A percentile compares a stretch with the other conserved stretches of the same genome.
Conservation (phyloP, 2,888 invertebrate genomes). For the Eristalis arbustorum region DNA sequence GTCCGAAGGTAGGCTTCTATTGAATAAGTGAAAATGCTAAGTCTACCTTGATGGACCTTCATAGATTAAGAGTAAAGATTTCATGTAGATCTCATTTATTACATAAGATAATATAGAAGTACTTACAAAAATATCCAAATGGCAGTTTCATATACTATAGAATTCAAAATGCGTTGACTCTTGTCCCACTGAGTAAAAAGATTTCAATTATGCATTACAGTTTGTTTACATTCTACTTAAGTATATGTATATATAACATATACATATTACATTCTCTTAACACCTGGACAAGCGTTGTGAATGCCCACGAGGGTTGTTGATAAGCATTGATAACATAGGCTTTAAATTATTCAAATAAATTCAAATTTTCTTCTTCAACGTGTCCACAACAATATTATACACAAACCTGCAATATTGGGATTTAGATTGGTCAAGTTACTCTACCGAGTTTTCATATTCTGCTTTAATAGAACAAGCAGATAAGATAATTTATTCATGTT, state of each 20-base stretch:
- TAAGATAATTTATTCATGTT: conserved; percentile 8
- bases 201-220: too few species aligned
- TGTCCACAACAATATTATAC: not conserved
- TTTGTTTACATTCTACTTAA: not conserved
- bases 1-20: too few species aligned
- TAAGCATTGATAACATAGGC: not conserved
- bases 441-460: not conserved
- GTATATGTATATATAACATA: too few species aligned
- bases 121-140: too few species aligned
- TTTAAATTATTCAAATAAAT: not conserved
- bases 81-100: too few species aligned
- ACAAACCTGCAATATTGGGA: not conserved
- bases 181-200: too few species aligned
- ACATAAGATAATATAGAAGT: too few species aligned
- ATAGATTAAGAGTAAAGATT: too few species aligned
- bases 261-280: not conserved
- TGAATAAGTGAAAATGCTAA: too few species aligned
- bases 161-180: too few species aligned
- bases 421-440: not conserved
- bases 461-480: not conserved
- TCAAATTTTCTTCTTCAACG: not conserved
- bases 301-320: not conserved
- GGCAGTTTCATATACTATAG: too few species aligned
- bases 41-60: too few species aligned
- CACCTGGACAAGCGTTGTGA: not conserved